Evolutionary conservation across 2,113 vertebrate genomes (phyloP).

Genomic region (Anguilla japonica): DNA sequence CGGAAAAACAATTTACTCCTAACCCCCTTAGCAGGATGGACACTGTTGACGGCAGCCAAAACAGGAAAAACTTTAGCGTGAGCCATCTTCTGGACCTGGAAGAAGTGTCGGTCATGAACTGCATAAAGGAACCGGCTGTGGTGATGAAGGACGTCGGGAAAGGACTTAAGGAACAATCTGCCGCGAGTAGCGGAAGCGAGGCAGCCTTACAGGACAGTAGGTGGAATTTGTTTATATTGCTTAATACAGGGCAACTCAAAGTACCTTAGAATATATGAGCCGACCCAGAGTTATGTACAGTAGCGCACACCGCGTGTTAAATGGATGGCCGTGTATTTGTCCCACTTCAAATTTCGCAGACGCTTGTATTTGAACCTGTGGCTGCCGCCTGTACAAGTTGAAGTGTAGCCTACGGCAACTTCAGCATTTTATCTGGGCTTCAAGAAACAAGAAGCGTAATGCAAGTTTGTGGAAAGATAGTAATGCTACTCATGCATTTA

Average conservation of each 20-base stretch:
- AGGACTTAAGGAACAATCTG: constrained; percentile 66
- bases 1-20: constrained; percentile 66
- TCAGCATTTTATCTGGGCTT: too few relatives aligned
- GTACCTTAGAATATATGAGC: not conserved
- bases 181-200: constrained; percentile 78
- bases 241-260: not conserved
- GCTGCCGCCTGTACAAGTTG: too few relatives aligned
- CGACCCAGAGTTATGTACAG: not conserved
- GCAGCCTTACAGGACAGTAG: constrained; percentile 73
- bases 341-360: not conserved
- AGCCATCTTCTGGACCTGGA: constrained; percentile 79
- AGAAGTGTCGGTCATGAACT: constrained; percentile 67
- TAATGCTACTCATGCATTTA: not conserved
- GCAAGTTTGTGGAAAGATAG: not conserved
- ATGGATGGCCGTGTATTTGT: not conserved
- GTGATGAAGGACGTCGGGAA: constrained; percentile 55
- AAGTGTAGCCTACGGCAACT: too few relatives aligned
- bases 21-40: constrained; percentile 59
- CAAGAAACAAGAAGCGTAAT: not conserved
- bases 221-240: constrained; percentile 35
- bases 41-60: constrained; percentile 67
- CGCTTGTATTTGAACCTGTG: too few relatives aligned
- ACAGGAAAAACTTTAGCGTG: constrained; percentile 78
- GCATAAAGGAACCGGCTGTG: constrained; percentile 51
- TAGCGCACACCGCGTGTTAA: not conserved